Percentiles rank a stretch among this genome's conserved stretches.
Conservation (phyloP, 2,797 vertebrate species). For the Cirrhinus mrigala region DNA sequence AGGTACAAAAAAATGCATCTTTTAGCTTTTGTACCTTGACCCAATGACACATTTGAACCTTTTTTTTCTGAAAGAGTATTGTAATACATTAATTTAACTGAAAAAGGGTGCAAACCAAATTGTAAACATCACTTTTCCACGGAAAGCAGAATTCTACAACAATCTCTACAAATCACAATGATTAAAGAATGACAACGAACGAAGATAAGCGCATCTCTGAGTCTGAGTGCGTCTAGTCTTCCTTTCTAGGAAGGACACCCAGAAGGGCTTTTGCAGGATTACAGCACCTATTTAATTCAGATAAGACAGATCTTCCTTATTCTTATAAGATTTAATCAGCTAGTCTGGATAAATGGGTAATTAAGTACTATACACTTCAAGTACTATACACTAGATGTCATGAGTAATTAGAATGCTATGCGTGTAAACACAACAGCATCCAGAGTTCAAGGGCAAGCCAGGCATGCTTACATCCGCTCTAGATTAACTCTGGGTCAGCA, state of each 20-base stretch:
- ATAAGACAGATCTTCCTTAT: slow-evolving; percentile 29
- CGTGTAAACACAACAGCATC: background rate
- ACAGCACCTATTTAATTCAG: slow-evolving; percentile 20
- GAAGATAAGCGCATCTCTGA: slow-evolving; percentile 16
- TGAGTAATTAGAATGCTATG: background rate
- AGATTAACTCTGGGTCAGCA: slow-evolving; percentile 36
- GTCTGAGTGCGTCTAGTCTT: background rate
- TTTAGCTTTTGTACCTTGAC: background rate
- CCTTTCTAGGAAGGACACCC: slow-evolving; percentile 18
- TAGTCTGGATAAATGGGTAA: slow-evolving; percentile 15
- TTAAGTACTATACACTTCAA: slow-evolving; percentile 1
- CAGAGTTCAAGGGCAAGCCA: slow-evolving; percentile 34
- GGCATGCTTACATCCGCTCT: background rate
- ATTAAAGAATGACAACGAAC: background rate
- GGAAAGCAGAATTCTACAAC: background rate
- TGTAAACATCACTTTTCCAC: background rate
- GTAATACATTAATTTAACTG: too few species aligned
- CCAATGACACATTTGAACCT: background rate
- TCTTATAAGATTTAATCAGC: slow-evolving; percentile 15
- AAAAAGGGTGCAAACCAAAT: too few species aligned
- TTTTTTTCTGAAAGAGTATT: background rate
- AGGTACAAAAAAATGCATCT: background rate
- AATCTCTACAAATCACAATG: background rate
- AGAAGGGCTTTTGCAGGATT: slow-evolving; percentile 29
- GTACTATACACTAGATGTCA: background rate